Conservation (phyloP, 2,113 vertebrate species). For the Eleginops maclovinus region DNA sequence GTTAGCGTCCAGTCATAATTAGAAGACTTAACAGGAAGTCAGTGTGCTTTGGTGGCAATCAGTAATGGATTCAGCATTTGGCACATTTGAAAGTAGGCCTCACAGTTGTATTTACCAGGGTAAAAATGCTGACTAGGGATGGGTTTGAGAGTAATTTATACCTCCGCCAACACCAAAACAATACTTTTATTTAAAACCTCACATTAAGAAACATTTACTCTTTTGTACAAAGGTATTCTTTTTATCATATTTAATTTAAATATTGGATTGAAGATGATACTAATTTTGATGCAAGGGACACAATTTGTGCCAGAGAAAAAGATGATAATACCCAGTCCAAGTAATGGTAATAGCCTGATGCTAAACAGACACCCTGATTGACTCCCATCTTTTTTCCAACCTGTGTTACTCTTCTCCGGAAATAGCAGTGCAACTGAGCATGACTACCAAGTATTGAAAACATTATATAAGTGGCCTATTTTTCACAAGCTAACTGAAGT, state of each 20-base stretch:
- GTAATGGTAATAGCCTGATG: background rate
- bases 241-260: too few species aligned
- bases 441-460: conserved; percentile 51
- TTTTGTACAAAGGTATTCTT: too few species aligned
- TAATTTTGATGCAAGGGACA: background rate
- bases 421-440: conserved; percentile 43
- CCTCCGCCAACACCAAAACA: background rate
- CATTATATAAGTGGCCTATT: conserved; percentile 32
- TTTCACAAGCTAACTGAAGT: conserved; percentile 41
- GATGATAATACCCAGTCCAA: background rate
- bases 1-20: conserved; percentile 33
- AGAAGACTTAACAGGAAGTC: conserved; percentile 36
- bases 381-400: conserved; percentile 13
- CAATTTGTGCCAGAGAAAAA: background rate
- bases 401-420: conserved; percentile 46
- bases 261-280: too few species aligned
- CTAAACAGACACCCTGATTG: background rate
- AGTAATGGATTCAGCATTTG: conserved; percentile 30
- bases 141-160: background rate
- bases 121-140: background rate
- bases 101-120: background rate
- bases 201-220: too few species aligned
- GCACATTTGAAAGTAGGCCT: conserved; percentile 1
- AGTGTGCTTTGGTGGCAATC: conserved; percentile 3
- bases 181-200: background rate